Base-by-base conservation (phyloP, 2,797 vertebrate genomes). In the Dendrocincla tyrannina region DNA sequence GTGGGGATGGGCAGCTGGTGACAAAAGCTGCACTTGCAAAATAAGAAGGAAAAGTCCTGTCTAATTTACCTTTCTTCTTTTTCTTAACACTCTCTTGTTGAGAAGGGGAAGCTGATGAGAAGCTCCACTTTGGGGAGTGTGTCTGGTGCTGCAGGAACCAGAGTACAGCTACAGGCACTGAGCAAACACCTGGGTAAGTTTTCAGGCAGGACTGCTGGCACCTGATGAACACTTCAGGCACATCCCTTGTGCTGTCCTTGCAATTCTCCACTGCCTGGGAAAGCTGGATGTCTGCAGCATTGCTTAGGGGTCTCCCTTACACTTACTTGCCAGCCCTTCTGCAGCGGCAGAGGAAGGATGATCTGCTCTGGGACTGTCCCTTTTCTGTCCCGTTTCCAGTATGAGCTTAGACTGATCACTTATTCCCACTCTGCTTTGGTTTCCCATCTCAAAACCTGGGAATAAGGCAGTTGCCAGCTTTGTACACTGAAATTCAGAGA, bases 101-200 rank as follows among this genome's bases (percentile, higher is more conserved):
- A 50, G 72, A 55, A 8, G 27, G 59, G 37, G 67, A 33, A 41
- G 64, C 11, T 59, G 58, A 13, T n/a, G 59, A 9, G 46, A 32
- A 72, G 30, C 23, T 80, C 62, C 41, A 17, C 11, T 77, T n/a
- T 52, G 52, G 64, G 10, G 64, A 42, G 18, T 0, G 2, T 28
- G 39, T 1, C 6, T 13, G 33, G 73, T 17, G 1, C 10, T 28
- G 6, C 2, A 24, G 73, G 39, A 42, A 1, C 4, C 15, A 5
- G 47, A 30, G 23, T 2, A 2, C 2, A 4, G 22, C 33, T n/a
- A 0, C 0, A 17, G 17, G 60, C 42, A 19, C 3, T 0, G 72
- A 42, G 35, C 68, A 55, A 28, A 49, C 10, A 24, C 33, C 30
- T 5, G 28, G 49, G 32, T 17, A 47, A 60, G 44, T 7, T n/a